phyloP scores from a whole-genome alignment of 53 echinoderm and acorn worm genomes.

The Apostichopus leukothele region DNA sequence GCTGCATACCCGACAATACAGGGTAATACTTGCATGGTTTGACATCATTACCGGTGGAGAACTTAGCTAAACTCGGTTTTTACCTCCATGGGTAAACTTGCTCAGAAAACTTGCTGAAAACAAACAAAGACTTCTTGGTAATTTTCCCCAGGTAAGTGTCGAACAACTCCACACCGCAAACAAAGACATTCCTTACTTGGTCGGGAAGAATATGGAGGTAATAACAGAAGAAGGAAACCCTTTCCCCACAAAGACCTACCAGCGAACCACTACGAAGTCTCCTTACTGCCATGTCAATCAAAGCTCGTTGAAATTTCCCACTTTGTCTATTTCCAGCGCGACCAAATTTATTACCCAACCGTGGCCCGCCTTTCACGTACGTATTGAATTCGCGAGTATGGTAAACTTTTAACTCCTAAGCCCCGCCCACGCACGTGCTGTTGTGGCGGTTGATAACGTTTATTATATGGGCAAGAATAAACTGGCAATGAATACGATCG shows the following conservation, averaged over 20 bases:
- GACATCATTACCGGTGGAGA: too few species aligned
- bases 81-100: too few species aligned
- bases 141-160: neutral
- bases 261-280: neutral
- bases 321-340: conserved; percentile 26
- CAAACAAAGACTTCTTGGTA: neutral
- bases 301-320: neutral
- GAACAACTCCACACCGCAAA: neutral
- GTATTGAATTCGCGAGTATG: neutral
- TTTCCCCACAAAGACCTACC: conserved; percentile 11
- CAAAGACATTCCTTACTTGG: neutral
- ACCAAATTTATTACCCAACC: neutral
- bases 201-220: neutral
- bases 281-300: neutral
- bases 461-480: neutral
- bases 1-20: too few species aligned
- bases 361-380: conserved; percentile 13
- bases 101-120: too few species aligned
- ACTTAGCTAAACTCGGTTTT: too few species aligned
- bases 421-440: conserved; percentile 44
- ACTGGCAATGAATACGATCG: neutral
- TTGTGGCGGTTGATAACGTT: neutral
- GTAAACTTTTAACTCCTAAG: conserved; percentile 38
- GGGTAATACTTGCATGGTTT: too few species aligned
- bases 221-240: neutral